These are phyloP conservation scores for Phocoena phocoena DNA, from an alignment of 2,113 vertebrate genomes.

Conservation along the genomic window DNA sequence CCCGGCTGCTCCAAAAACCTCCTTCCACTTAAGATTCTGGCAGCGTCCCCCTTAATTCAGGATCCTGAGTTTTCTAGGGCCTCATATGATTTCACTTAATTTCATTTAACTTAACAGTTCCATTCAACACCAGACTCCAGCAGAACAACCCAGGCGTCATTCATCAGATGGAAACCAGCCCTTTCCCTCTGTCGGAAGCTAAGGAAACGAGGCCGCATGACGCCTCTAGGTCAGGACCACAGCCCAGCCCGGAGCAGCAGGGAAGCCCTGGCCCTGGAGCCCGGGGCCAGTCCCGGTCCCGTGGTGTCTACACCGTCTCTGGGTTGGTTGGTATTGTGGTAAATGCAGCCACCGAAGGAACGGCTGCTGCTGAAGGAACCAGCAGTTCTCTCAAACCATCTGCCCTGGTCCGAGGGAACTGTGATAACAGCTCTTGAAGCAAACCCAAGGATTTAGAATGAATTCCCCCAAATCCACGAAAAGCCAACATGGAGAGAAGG, in stretches of 20 bases:
- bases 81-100: neutral
- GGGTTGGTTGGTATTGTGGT: too few species aligned
- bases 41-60: neutral
- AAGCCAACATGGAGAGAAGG: rapidly evolving
- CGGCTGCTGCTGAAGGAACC: neutral
- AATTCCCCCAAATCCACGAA: neutral
- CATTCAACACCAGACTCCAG: neutral
- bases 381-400: neutral
- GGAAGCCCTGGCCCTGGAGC: neutral
- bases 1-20: neutral
- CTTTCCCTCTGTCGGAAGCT: neutral
- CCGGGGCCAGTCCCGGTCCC: too few species aligned
- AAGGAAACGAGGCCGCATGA: neutral
- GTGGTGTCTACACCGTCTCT: rapidly evolving
- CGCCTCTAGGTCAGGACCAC: neutral
- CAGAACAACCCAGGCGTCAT: neutral
- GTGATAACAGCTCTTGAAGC: neutral
- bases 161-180: neutral
- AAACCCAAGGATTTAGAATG: neutral
- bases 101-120: neutral
- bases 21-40: rapidly evolving
- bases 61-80: neutral
- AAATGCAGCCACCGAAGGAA: neutral
- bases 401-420: neutral
- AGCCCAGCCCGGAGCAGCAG: too few species aligned